Base-by-base conservation (phyloP, 2,888 invertebrate species). In the Eledone cirrhosa region DNA sequence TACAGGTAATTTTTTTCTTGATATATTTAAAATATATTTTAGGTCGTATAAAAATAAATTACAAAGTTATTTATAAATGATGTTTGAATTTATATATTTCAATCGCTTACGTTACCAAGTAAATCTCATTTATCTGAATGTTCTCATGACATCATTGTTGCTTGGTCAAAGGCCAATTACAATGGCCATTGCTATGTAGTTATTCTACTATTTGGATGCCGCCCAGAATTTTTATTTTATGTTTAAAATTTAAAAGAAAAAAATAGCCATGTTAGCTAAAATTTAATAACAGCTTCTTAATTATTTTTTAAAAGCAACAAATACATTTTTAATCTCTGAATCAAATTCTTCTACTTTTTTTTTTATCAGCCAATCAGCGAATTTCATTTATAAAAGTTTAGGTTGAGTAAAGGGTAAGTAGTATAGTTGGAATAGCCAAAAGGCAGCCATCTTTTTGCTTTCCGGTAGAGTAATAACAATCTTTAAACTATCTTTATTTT, bases 401-500 rank as follows among this genome's bases (percentile, higher is more conserved):
- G 41, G 41, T 41, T 11, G 41, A 41, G 41, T 5, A 41, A 41
- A 41, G 41, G 41, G 41, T 41, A 41, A 41, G 41, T 41, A 5
- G 41, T 41, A 5, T 72, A 41, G 29, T 72, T 72, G 72, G 72
- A 72, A 72, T 72, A 72, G 72, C 72, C 76, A 76, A 5, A 75
- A 27, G 63, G 76, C 76, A 48, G 76, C 76, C 76, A 76, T 76
- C 76, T 76, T 76, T 48, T 27, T 48, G 48, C 47, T 76, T 76
- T 76, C 76, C 76, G 76, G 76, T 76, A 48, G 29, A 29, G 48
- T 76, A 48, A 48, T 76, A 48, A 76, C 48, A 76, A 48, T 76
- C 76, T 27, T 48, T 27, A 76, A 48, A 47, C 41, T 29, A 76
- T 47, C 47, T 47, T 29, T 29, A 29, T 76, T 76, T 48, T 48